Conservation (phyloP, 2,888 invertebrate species). For the Colostygia pectinataria region DNA sequence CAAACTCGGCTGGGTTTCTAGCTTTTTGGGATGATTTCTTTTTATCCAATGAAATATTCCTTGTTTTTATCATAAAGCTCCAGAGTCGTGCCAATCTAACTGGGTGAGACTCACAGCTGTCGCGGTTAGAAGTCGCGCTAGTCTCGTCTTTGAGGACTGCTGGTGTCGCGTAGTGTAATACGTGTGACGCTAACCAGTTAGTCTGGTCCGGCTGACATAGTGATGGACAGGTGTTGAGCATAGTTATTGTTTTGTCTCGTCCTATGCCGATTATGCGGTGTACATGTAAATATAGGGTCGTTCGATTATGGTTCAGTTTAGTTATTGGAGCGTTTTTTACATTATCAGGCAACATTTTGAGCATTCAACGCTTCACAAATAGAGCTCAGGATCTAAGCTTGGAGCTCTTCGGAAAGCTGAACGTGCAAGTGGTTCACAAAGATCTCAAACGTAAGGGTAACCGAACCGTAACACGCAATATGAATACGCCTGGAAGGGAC, state of each 20-base stretch:
- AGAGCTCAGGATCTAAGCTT: background rate
- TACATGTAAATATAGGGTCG: conserved; percentile 9
- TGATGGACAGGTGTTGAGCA: conserved; percentile 23
- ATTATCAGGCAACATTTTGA: no score
- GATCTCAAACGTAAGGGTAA: conserved; percentile 59
- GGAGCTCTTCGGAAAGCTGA: conserved; percentile 4
- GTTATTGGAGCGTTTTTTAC: no score
- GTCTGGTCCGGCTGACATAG: conserved; percentile 26
- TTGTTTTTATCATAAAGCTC: no score
- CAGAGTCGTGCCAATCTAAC: no score
- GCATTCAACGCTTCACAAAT: no score
- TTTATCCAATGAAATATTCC: no score
- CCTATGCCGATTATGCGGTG: conserved; percentile 4
- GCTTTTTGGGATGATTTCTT: no score
- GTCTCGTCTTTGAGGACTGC: no score
- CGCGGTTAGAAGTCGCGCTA: conserved; percentile 7
- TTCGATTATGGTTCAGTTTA: background rate
- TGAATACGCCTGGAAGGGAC: conserved; percentile 78
- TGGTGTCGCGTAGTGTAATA: conserved; percentile 13
- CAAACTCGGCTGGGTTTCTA: no score
- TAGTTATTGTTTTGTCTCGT: conserved; percentile 18
- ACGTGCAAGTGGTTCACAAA: background rate
- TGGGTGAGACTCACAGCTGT: no score
- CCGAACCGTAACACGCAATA: conserved; percentile 57
- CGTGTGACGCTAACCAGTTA: conserved; percentile 21